phyloP scores from a whole-genome alignment of 1,140 invertebrate species.

The Drosophila athabasca region DNA sequence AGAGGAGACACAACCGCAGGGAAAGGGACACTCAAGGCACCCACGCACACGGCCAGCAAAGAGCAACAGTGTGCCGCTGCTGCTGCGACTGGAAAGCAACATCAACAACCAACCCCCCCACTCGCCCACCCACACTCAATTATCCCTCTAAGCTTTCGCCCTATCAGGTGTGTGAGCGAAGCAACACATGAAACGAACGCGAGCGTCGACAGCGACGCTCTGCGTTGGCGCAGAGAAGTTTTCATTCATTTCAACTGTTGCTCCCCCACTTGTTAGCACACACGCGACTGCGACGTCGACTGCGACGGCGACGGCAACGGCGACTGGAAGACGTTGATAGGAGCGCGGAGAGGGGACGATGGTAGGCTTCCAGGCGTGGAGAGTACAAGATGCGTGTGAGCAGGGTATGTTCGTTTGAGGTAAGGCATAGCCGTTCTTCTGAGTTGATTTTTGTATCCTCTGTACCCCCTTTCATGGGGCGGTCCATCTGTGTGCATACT shows the following conservation, averaged over 20 bases:
- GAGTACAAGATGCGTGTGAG: constrained; percentile 9
- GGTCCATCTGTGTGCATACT: too few species aligned
- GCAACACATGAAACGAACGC: constrained; percentile 67
- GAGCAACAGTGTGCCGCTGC: constrained; percentile 59
- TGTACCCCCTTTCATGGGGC: too few species aligned
- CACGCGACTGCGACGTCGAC: constrained; percentile 43
- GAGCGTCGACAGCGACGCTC: constrained; percentile 15
- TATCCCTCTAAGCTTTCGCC: constrained; percentile 6
- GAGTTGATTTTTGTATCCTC: too few species aligned
- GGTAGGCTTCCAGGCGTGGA: constrained; percentile 34
- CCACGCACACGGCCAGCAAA: constrained; percentile 16
- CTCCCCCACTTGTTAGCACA: constrained; percentile 77
- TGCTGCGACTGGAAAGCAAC: constrained; percentile 52
- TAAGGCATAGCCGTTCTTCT: too few species aligned
- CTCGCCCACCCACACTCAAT: background rate
- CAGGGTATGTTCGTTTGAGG: too few species aligned
- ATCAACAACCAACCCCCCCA: background rate
- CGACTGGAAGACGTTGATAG: constrained; percentile 22
- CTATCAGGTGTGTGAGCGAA: constrained; percentile 56
- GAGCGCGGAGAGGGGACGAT: too few species aligned
- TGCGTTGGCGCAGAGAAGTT: constrained; percentile 19
- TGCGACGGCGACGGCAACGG: constrained; percentile 3
- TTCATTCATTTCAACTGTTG: constrained; percentile 81
- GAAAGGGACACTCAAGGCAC: background rate
- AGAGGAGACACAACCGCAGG: too few species aligned